Conservation (phyloP, 2,888 invertebrate genomes). For the Ophion obscuratus region DNA sequence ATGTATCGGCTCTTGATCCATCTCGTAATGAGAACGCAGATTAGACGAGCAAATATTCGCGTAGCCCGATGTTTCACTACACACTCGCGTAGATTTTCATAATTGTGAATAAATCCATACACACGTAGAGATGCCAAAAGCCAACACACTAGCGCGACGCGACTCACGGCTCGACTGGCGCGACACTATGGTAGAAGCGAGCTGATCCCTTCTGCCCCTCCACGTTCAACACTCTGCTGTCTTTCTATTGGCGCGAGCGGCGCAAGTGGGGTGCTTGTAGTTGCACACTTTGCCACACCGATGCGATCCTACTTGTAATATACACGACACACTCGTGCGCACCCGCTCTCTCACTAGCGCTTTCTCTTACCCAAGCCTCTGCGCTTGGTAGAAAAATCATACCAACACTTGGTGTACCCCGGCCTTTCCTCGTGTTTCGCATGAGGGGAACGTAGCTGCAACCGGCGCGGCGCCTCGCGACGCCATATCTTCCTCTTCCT, state of each 20-base stretch:
- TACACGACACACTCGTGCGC: not conserved
- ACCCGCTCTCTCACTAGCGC: conserved; percentile 10
- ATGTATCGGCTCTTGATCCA: not conserved
- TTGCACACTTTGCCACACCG: conserved; percentile 13
- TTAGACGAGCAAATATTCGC: not conserved
- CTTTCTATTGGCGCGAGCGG: conserved; percentile 15
- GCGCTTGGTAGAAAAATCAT: conserved; percentile 33
- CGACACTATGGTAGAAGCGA: conserved; percentile 76
- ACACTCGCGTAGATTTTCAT: conserved; percentile 28
- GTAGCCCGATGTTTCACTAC: not conserved
- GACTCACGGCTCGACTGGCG: conserved; percentile 81
- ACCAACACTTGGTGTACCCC: conserved; percentile 24
- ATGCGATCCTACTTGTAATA: not conserved
- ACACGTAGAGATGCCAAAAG: conserved; percentile 34
- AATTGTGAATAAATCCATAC: conserved; percentile 31
- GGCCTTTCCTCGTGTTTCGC: not conserved
- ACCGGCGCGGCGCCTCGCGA: conserved; percentile 47
- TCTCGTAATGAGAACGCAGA: not conserved
- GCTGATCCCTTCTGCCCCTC: conserved; percentile 72
- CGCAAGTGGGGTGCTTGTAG: conserved; percentile 13
- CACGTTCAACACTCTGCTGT: conserved; percentile 34
- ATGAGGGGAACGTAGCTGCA: conserved; percentile 49
- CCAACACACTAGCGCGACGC: conserved; percentile 77
- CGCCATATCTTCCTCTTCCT: conserved; percentile 28
- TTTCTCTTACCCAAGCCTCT: conserved; percentile 1